Percentiles rank a stretch among this genome's conserved stretches.
phyloP scores from a whole-genome alignment of 35 echinoderm and acorn worm species.

The Strongylocentrotus purpuratus region DNA sequence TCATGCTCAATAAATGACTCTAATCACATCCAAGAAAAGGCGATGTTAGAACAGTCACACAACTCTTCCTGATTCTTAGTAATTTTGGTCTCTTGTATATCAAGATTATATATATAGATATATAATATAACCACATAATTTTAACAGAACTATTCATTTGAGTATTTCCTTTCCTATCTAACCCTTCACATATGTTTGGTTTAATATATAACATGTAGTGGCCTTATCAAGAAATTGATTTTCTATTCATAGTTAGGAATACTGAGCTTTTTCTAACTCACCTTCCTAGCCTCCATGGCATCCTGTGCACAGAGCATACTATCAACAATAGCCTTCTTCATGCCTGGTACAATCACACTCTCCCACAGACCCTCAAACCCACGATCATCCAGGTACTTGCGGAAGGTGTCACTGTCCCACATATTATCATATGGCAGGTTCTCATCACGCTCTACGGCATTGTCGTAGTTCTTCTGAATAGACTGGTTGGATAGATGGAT shows the following conservation, averaged over 20 bases:
- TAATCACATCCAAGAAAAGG: too few species aligned
- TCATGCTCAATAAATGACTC: too few species aligned
- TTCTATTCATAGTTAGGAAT: not conserved
- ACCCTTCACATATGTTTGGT: too few species aligned
- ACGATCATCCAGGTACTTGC: slow-evolving; percentile 74
- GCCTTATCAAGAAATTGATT: too few species aligned
- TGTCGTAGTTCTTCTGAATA: slow-evolving; percentile 92
- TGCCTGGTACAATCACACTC: slow-evolving; percentile 88
- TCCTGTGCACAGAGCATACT: slow-evolving; percentile 86
- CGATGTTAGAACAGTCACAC: too few species aligned
- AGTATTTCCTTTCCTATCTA: too few species aligned
- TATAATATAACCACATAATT: too few species aligned
- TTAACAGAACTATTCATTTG: too few species aligned
- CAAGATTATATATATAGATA: too few species aligned
- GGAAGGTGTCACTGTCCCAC: slow-evolving; percentile 87
- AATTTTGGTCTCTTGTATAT: too few species aligned
- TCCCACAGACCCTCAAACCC: slow-evolving; percentile 84
- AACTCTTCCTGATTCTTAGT: too few species aligned
- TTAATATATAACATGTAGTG: too few species aligned
- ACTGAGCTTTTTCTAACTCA: slow-evolving; percentile 36
- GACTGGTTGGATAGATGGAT: slow-evolving; percentile 96
- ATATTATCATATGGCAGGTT: slow-evolving; percentile 95
- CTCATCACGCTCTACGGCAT: slow-evolving; percentile 51
- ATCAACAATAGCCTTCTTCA: slow-evolving; percentile 91
- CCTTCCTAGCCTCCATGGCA: slow-evolving; percentile 81